Evolutionary conservation across 2,113 vertebrate genomes (phyloP), one percentile per base, ranked within the genome.

Genomic region (Protobothrops flavoviridis): DNA sequence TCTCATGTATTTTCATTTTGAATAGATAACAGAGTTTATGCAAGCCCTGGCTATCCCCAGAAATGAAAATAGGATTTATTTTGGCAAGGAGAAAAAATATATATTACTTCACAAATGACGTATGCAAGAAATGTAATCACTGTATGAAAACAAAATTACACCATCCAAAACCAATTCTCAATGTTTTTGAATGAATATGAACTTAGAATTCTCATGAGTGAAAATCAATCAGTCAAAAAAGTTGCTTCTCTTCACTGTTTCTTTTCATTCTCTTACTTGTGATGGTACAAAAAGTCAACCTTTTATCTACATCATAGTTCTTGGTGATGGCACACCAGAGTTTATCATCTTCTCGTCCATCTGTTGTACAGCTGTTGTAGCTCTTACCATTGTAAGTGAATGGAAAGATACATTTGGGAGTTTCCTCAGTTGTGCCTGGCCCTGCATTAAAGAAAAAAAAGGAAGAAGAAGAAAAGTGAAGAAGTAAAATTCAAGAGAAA

Each of bases 291-390:
- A 87, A 57, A 45, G 21, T 48, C 55, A 26, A 2, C 45, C 45
- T 56, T 86, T 91, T 91, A 86, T 94, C 94, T 87, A 3, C 21
- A 61, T 94, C 94, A 6, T 91, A 94, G 85, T 94, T 94, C 7
- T 29, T 23, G 45, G 92, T 94, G 17, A 90, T 88, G 85, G 94
- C 48, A 57, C 94, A 94, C 94, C 94, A 94, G n/a, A 88, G 85
- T n/a, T 88, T 69, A 33, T 85, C 89, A 86, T 93, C 92, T 59
- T 7, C 55, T 33, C 1, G 74, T 24, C 89, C 92, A 88, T 93
- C 92, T 1, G 53, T 23, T 64, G 50, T 94, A 87, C 94, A 94
- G 33, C 69, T 43, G 48, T 87, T 45, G 21, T 93, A 61, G 91
- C 88, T 20, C 56, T 57, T 86, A 39, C 50, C 81, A 43, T 87